phyloP scores from a whole-genome alignment of 2,888 invertebrate species.

The Lochmaea capreae region DNA sequence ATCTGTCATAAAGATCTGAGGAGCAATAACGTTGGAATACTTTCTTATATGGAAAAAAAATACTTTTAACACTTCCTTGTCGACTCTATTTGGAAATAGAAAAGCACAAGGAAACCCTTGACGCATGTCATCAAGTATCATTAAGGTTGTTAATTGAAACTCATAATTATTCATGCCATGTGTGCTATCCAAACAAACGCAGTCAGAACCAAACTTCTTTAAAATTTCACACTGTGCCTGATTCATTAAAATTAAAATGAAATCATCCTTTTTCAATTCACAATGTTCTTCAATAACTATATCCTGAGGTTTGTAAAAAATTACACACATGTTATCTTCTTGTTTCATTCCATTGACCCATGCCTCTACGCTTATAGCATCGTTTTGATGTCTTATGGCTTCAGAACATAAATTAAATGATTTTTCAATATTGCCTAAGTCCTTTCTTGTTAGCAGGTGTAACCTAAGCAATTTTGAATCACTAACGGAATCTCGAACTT shows the following conservation, averaged over 20 bases:
- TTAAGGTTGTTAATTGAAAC: no score
- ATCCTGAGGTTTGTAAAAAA: slow-evolving; percentile 45
- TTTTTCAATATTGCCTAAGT: slow-evolving; percentile 43
- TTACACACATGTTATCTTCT: slow-evolving; percentile 26
- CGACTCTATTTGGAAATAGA: no score
- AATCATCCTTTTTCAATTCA: slow-evolving; percentile 49
- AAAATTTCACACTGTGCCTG: no score
- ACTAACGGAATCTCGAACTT: slow-evolving; percentile 33
- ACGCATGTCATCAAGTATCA: no score
- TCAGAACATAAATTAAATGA: slow-evolving; percentile 32
- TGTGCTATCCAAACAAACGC: no score
- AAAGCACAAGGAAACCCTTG: no score
- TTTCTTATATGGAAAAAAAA: no score
- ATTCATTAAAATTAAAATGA: slow-evolving; percentile 52
- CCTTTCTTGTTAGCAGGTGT: slow-evolving; percentile 41
- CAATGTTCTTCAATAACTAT: slow-evolving; percentile 31
- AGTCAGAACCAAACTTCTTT: no score
- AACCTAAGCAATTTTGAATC: slow-evolving; percentile 32
- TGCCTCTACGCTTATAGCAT: slow-evolving; percentile 26
- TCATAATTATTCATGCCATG: no score
- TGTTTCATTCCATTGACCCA: slow-evolving; percentile 34
- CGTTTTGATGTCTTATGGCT: slow-evolving; percentile 9
- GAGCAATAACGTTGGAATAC: no score
- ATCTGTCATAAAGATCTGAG: no score
- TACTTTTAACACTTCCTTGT: no score